Base-by-base conservation (phyloP, 2,888 invertebrate genomes). In the Spialia ferax region DNA sequence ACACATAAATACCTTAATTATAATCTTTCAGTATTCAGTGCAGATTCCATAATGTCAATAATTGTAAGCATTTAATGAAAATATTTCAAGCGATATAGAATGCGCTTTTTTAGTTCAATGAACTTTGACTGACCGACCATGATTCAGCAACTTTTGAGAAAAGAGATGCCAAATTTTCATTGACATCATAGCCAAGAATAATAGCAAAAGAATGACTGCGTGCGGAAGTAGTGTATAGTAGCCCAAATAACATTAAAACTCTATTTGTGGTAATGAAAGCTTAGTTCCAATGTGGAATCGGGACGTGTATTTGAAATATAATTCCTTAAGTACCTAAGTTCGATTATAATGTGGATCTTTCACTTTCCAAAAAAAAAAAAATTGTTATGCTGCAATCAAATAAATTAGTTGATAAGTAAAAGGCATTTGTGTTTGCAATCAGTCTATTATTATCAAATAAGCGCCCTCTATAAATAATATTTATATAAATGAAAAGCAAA, bases 101-200 rank as follows among this genome's bases (percentile, higher is more conserved):
- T 5, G n/a, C 22, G 13, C 20, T 22, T 45, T 23, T 45, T n/a
- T 32, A 61, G 48, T 61, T 61, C 48, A 61, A 32, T 55, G 55
- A 45, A 70, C 57, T 32, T 11, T 11, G 29, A 48, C 63, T 62
- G 55, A 64, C 45, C 56, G 61, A 56, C 48, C 35, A 68, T 68
- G 68, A 59, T 59, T 56, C 62, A 64, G 63, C 66, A 55, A 32
- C 55, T 69, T 63, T 62, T 23, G 29, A 23, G 35, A 61, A 61
- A 55, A 57, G 50, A 18, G 59, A 59, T 67, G 63, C 57, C 57
- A 57, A 64, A 63, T 23, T 29, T 32, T 50, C 32, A 50, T 64
- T 32, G 64, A 64, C 35, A 61, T 61, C 48, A 61, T 23, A 50
- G 38, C 57, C 23, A 57, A 57, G 20, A 38, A 57, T 35, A 35